Percentiles rank a stretch among this genome's conserved stretches.
phyloP scores from a whole-genome alignment of 2,113 vertebrate genomes.

The Gallinago media region DNA sequence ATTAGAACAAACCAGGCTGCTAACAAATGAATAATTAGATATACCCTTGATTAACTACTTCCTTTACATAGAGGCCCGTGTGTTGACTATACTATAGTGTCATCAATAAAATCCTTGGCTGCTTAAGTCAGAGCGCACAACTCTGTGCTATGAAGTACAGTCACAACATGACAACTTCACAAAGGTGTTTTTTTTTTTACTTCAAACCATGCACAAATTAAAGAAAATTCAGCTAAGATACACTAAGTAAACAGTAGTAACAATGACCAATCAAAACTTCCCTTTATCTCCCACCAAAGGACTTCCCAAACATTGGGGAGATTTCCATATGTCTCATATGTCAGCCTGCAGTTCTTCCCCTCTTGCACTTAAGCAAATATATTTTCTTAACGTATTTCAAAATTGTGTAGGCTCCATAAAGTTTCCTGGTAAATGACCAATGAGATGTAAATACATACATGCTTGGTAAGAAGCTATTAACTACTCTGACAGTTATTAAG shows the following conservation, averaged over 20 bases:
- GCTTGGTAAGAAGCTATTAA: background rate
- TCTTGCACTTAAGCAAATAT: background rate
- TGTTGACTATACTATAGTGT: background rate
- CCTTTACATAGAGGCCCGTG: background rate
- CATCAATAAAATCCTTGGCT: background rate
- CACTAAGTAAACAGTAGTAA: background rate
- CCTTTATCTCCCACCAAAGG: background rate
- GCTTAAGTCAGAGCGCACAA: background rate
- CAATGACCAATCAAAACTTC: background rate
- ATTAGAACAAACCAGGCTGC: background rate
- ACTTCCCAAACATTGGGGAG: background rate
- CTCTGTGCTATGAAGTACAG: background rate
- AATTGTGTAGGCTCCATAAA: background rate
- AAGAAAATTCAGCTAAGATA: background rate
- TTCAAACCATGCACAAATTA: background rate
- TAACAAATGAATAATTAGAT: conserved; percentile 22
- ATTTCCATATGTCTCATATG: background rate
- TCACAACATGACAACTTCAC: background rate
- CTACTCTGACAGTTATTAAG: background rate
- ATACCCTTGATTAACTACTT: conserved; percentile 22
- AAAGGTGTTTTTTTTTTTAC: background rate
- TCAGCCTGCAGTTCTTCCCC: background rate
- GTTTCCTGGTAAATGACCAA: background rate
- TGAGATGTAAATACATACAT: background rate
- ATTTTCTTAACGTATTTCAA: background rate